Conservation (phyloP, 2,888 invertebrate species). For the Eristalis arbustorum region DNA sequence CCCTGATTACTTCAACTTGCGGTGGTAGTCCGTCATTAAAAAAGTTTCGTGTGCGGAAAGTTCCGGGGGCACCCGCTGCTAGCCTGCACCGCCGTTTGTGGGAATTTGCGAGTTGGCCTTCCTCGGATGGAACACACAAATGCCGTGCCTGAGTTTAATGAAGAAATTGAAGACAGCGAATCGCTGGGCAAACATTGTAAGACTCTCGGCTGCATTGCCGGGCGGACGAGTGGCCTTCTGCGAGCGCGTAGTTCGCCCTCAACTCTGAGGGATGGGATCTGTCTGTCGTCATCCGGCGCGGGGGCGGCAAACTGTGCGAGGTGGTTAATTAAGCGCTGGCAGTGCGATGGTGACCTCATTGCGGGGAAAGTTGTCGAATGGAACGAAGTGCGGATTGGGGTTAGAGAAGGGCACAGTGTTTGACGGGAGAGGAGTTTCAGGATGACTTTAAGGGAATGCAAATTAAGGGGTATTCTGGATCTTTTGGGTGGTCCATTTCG, state of each 20-base stretch:
- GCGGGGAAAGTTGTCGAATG: neutral
- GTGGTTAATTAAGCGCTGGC: neutral
- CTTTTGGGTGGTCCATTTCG: too few species aligned
- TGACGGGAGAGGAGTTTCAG: too few species aligned
- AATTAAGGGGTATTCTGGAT: too few species aligned
- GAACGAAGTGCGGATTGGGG: neutral
- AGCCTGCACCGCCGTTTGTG: neutral
- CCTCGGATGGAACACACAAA: neutral
- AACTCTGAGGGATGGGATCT: neutral
- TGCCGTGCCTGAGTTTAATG: conserved; percentile 2
- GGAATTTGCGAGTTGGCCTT: neutral
- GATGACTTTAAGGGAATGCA: too few species aligned
- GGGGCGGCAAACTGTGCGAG: neutral
- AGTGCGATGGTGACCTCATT: neutral
- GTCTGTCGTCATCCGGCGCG: neutral
- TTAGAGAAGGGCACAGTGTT: neutral
- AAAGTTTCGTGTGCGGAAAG: neutral
- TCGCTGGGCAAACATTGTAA: conserved; percentile 1
- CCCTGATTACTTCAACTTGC: conserved; percentile 31
- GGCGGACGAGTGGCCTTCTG: too few species aligned
- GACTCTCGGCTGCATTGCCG: neutral
- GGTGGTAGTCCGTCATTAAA: conserved; percentile 5
- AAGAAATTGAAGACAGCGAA: conserved; percentile 2
- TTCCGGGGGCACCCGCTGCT: neutral
- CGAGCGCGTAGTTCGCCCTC: neutral